Evolutionary conservation across 2,113 vertebrate species (phyloP), one percentile per base, ranked within the genome.

Genomic region (Chroicocephalus ridibundus): DNA sequence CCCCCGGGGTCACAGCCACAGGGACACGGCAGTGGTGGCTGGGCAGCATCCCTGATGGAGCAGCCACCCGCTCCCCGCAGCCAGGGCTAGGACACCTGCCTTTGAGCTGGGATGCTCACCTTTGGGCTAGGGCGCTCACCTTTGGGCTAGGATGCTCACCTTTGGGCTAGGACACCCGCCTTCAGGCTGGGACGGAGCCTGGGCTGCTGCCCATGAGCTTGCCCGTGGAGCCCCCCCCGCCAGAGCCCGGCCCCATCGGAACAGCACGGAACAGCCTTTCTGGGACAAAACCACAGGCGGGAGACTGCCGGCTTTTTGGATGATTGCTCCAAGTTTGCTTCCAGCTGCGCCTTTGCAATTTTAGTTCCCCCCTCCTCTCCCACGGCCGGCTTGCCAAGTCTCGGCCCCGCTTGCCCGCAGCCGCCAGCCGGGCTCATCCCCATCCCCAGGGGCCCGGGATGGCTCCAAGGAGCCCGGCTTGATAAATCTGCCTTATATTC

Each of bases 21-120:
- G 10, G 71, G 44, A 15, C 19, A 19, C 15, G 0, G 7, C 0
- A 0, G 3, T 1, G 2, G 54, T 1, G 5, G 36, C 0, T 0
- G 24, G 60, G 22, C n/a, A 40, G 9, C 0, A 0, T 2, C 34
- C 13, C 61, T 2, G 11, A 20, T 3, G 40, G n/a, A 54, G 31
- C 13, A 10, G 78, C 44, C 15, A 2, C 31, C 32, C 3, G 4
- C 51, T 60, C 26, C 6, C 24, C 22, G 0, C 0, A 49, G 47
- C 47, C 10, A 0, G 22, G 10, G 11, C 3, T 3, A 0, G 15
- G 32, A 9, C 4, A 21, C 6, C 75, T 13, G 2, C 8, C 29
- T 46, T 11, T 0, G 7, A 25, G 17, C 1, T 2, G 25, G 57
- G 61, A 66, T 15, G 42, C 42, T 15, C 42, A 15, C 42, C 42